These are phyloP conservation scores for Nesogale talazaci DNA, from an alignment of 2,113 vertebrate genomes.

Conservation along the genomic window DNA sequence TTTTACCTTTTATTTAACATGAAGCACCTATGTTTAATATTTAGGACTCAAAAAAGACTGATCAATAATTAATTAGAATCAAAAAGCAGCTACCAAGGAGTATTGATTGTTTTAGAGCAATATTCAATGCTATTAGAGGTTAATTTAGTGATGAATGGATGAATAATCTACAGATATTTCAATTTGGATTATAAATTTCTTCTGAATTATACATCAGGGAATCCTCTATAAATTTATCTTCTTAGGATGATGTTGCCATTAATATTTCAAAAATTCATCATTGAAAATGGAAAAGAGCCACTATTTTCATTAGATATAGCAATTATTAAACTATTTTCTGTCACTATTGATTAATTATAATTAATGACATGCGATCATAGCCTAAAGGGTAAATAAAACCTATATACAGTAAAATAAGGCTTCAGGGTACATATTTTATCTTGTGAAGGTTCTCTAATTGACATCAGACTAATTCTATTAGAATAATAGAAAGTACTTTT, in stretches of 20 bases:
- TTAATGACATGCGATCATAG: not conserved
- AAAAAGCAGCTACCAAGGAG: not conserved
- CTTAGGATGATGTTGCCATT: not conserved
- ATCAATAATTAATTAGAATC: not conserved
- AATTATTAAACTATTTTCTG: slow-evolving; percentile 26
- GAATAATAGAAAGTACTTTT: not conserved
- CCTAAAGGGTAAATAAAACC: not conserved
- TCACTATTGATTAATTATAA: not conserved
- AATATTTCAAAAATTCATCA: not conserved
- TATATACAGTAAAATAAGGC: not conserved
- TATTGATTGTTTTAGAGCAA: not conserved
- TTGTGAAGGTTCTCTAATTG: not conserved
- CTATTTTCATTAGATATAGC: not conserved
- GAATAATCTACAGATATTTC: not conserved
- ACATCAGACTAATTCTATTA: not conserved
- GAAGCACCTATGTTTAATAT: not conserved
- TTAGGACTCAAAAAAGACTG: not conserved
- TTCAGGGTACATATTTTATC: not conserved
- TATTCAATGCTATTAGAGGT: not conserved
- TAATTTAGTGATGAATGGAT: slow-evolving; percentile 2
- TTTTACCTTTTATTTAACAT: not conserved
- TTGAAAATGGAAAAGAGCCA: not conserved
- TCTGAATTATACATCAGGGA: not conserved
- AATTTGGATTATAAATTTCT: not conserved
- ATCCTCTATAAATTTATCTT: not conserved